Evolutionary conservation across 2,888 invertebrate genomes (phyloP).

Genomic region (Crematogaster levior): DNA sequence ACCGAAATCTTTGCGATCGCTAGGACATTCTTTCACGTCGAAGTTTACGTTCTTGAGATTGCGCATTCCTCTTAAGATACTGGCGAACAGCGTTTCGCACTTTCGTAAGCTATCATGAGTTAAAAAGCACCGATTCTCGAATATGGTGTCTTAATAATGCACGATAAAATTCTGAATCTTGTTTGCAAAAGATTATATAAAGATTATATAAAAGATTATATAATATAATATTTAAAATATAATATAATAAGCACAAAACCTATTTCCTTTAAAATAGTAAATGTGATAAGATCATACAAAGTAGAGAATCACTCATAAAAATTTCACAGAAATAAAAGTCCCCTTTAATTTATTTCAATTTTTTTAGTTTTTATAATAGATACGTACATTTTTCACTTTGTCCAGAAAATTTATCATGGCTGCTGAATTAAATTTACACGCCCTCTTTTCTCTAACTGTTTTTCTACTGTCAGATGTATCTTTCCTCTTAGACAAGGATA

Average conservation of each 20-base stretch:
- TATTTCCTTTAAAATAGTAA: not conserved
- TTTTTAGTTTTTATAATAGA: not conserved
- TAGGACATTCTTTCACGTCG: slow-evolving; percentile 46
- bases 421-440: slow-evolving; percentile 45
- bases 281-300: not conserved
- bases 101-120: slow-evolving; percentile 8
- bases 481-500: slow-evolving; percentile 12
- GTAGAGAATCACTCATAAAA: not conserved
- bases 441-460: slow-evolving; percentile 13
- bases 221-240: not conserved
- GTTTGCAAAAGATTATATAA: not conserved
- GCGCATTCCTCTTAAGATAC: slow-evolving; percentile 27
- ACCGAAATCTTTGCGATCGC: slow-evolving; percentile 28
- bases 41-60: slow-evolving; percentile 50
- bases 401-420: slow-evolving; percentile 51
- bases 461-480: slow-evolving; percentile 5
- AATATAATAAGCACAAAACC: not conserved
- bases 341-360: not conserved
- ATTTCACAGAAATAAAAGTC: not conserved
- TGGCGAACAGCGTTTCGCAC: slow-evolving; percentile 40
- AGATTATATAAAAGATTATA: too few species aligned
- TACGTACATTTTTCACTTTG: not conserved
- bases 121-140: slow-evolving; percentile 16
- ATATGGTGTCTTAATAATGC: slow-evolving; percentile 8
- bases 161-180: not conserved